Evolutionary conservation across 2,888 invertebrate species (phyloP).

Genomic region (Opisthograptis luteolata): DNA sequence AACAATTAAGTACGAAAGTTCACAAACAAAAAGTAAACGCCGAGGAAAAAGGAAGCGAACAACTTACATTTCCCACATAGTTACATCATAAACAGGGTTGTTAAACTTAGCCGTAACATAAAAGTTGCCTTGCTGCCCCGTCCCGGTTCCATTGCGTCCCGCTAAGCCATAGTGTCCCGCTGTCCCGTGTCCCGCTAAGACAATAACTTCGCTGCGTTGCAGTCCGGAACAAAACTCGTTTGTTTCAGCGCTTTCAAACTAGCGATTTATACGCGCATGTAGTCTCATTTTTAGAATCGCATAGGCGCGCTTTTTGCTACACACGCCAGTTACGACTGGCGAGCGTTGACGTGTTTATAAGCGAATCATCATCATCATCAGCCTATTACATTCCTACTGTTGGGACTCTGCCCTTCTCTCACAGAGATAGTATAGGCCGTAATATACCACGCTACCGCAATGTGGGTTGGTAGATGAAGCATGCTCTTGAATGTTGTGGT

Average conservation of each 20-base stretch:
- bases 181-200: conserved; percentile 37
- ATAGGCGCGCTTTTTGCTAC: too few species aligned
- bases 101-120: conserved; percentile 28
- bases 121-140: conserved; percentile 26
- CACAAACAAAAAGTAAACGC: conserved; percentile 19
- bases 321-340: too few species aligned
- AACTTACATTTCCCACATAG: conserved; percentile 24
- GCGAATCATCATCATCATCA: too few species aligned
- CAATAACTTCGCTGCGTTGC: conserved; percentile 45
- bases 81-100: conserved; percentile 33
- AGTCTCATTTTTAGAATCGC: too few species aligned
- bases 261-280: too few species aligned
- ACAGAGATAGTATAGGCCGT: too few species aligned
- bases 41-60: conserved; percentile 17
- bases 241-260: conserved; percentile 27
- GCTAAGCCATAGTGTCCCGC: conserved; percentile 17
- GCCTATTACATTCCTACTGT: too few species aligned
- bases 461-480: too few species aligned
- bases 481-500: too few species aligned
- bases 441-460: too few species aligned
- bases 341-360: too few species aligned
- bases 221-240: conserved; percentile 52
- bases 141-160: conserved; percentile 13
- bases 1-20: conserved; percentile 22
- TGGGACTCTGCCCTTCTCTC: too few species aligned